Conservation (phyloP, 1,140 invertebrate genomes). For the Habropoda laboriosa region DNA sequence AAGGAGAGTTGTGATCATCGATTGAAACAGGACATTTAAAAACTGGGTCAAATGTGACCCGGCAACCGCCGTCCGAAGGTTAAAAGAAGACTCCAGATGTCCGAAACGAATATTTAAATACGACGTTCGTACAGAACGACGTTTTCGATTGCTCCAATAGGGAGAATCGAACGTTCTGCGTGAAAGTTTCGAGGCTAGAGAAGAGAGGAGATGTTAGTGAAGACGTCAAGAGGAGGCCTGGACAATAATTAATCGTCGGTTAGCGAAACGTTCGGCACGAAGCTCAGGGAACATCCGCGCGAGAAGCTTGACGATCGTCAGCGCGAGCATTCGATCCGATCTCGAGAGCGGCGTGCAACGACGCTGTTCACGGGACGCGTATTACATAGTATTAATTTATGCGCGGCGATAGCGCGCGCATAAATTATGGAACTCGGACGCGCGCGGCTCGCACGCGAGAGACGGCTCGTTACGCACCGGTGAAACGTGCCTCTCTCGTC, state of each 20-base stretch:
- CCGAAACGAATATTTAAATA: too few species aligned
- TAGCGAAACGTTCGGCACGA: conserved; percentile 50
- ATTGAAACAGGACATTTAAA: too few species aligned
- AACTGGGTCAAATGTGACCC: too few species aligned
- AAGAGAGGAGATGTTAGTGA: neutral
- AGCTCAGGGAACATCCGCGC: conserved; percentile 30
- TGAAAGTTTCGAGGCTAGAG: neutral
- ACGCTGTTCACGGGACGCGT: conserved; percentile 15
- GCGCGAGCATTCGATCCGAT: conserved; percentile 51
- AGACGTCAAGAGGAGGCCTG: neutral
- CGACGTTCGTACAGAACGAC: too few species aligned
- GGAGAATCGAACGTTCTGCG: neutral
- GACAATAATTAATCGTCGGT: conserved; percentile 58
- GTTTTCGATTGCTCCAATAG: neutral
- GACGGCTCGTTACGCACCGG: conserved; percentile 48
- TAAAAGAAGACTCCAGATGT: too few species aligned
- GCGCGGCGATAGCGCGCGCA: conserved; percentile 17
- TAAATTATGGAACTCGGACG: conserved; percentile 53
- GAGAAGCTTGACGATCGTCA: conserved; percentile 38
- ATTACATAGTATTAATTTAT: conserved; percentile 59
- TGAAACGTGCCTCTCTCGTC: conserved; percentile 36
- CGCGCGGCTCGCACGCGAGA: conserved; percentile 19
- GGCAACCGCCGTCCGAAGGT: too few species aligned
- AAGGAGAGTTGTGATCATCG: too few species aligned
- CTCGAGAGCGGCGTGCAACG: conserved; percentile 22